These are phyloP conservation scores for Catharus fuscescens DNA, from an alignment of 2,113 vertebrate species.

Conservation along the genomic window DNA sequence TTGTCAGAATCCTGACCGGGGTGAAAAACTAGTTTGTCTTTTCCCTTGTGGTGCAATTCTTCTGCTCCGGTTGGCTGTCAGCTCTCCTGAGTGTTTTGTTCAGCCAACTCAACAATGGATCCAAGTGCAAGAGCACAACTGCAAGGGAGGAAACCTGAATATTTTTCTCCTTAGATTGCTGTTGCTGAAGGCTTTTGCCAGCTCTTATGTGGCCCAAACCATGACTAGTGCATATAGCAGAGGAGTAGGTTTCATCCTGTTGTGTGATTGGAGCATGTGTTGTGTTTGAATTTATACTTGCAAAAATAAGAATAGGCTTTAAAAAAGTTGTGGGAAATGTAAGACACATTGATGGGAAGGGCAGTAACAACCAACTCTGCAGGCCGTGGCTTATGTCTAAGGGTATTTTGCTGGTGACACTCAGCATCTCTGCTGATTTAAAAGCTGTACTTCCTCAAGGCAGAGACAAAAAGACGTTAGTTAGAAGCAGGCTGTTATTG, in stretches of 20 bases:
- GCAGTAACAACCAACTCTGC: not conserved
- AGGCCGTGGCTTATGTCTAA: not conserved
- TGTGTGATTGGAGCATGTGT: not conserved
- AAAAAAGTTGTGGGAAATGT: not conserved
- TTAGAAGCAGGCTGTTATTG: not conserved
- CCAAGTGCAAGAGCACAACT: not conserved
- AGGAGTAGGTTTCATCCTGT: not conserved
- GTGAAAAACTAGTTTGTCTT: constrained; percentile 53
- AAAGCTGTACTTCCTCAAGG: not conserved
- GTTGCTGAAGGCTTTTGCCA: not conserved
- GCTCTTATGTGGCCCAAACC: not conserved
- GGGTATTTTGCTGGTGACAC: not conserved
- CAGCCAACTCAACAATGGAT: constrained; percentile 52
- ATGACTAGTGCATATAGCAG: not conserved
- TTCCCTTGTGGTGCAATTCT: constrained; percentile 64
- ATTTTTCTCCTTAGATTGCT: not conserved
- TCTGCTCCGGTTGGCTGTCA: constrained; percentile 74
- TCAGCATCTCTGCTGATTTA: not conserved
- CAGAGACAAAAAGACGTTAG: not conserved
- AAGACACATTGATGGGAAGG: not conserved
- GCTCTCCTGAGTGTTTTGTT: constrained; percentile 40
- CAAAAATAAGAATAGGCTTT: not conserved
- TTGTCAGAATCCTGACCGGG: constrained; percentile 26
- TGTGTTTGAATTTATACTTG: not conserved
- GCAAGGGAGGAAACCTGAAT: not conserved